Evolutionary conservation across 2,113 vertebrate genomes (phyloP), one percentile per base, ranked within the genome.

Genomic region (Motacilla alba): DNA sequence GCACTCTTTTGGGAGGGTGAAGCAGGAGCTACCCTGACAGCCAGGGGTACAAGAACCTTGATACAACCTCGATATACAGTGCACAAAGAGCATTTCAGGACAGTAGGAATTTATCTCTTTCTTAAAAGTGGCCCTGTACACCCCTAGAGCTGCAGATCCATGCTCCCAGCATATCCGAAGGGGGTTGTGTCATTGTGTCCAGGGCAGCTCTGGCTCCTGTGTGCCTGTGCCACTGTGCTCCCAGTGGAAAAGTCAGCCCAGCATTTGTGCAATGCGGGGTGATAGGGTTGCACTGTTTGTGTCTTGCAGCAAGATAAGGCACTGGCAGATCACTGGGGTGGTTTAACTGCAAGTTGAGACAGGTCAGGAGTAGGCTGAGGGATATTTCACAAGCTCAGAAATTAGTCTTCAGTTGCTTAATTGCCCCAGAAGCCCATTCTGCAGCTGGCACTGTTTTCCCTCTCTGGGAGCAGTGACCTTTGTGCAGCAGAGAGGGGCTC

Each of bases 21-120:
- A 47, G 31, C 3, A 56, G 41, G 53, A 37, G 6, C 43, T 55
- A 10, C 30, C 39, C 50, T 28, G 28, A 11, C 49, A 49, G 43
- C 1, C 4, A 55, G 37, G 33, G 1, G 1, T 24, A 13, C 15
- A 6, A 15, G 37, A 47, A 39, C 41, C 44, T 21, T 1, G 0
- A 24, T 26, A 53, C 35, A 47, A 39, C 41, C 44, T 21, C 2
- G 0, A 24, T 26, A 53, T 35, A 27, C 13, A 23, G 14, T 49
- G 26, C 24, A 11, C 0, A 2, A 15, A 35, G 21, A 49, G 22
- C 43, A 18, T 67, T 81, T 79, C 43, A 26, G 50, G 31, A 66
- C 26, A 70, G 8, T 7, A 15, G 70, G 14, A 12, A 6, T 9
- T 67, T 15, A 23, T 37, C 6, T 73, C 19, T 19, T 14, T 49